A percentile compares a stretch with the other conserved stretches of the same genome.
Conservation (phyloP, 2,113 vertebrate genomes). For the Struthidea cinerea region DNA sequence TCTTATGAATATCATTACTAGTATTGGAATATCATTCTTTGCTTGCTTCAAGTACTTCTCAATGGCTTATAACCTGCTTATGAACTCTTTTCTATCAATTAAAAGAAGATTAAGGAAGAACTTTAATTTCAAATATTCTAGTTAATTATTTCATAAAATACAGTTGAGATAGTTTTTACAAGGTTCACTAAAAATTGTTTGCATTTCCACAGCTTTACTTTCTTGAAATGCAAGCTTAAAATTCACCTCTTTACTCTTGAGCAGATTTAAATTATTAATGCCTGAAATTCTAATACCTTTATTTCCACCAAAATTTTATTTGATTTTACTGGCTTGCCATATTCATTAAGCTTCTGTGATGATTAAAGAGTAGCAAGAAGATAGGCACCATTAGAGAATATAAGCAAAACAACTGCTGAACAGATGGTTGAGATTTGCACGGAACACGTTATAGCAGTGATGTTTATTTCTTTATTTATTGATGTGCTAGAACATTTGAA, state of each 20-base stretch:
- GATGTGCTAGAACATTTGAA: background rate
- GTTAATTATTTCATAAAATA: background rate
- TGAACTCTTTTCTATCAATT: background rate
- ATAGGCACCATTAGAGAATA: background rate
- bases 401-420: background rate
- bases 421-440: background rate
- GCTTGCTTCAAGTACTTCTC: background rate
- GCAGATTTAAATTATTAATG: background rate
- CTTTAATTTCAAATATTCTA: background rate
- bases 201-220: background rate
- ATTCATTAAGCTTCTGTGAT: background rate
- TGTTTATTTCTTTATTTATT: background rate
- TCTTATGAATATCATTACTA: background rate
- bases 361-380: background rate
- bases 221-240: background rate
- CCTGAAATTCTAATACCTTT: background rate
- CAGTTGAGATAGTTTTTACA: background rate
- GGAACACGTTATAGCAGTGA: background rate
- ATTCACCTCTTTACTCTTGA: background rate
- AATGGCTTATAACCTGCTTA: background rate
- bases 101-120: background rate
- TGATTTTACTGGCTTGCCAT: background rate
- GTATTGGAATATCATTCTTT: background rate
- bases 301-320: background rate
- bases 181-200: background rate